phyloP scores from a whole-genome alignment of 2,113 vertebrate genomes.

The Carassius carassius region DNA sequence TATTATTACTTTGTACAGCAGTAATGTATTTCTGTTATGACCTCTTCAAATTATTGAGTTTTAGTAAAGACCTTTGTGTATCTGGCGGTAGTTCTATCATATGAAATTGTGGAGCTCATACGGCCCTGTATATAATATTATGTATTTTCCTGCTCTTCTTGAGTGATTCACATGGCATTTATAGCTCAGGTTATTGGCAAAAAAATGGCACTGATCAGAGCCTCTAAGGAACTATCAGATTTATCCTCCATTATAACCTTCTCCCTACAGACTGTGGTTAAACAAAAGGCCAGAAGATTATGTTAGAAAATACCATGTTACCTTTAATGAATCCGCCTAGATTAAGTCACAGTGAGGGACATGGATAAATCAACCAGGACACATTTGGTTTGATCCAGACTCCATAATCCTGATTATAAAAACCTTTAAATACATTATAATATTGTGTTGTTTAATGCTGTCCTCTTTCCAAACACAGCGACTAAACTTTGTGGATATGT shows the following conservation, averaged over 20 bases:
- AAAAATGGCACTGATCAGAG: neutral
- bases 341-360: neutral
- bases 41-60: no score
- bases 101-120: no score
- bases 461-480: neutral
- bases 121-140: neutral
- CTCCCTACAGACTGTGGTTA: conserved; percentile 1
- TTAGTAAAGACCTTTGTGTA: no score
- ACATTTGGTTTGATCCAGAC: conserved; percentile 1
- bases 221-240: conserved; percentile 15
- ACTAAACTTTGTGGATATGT: conserved; percentile 3
- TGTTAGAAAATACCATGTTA: conserved; percentile 14
- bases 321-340: neutral
- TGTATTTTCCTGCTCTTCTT: neutral
- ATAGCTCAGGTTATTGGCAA: neutral
- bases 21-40: no score
- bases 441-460: conserved; percentile 14
- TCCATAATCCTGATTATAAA: neutral
- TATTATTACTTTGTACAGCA: no score
- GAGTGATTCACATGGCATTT: neutral
- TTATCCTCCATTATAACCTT: conserved; percentile 11
- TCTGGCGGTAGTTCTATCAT: no score
- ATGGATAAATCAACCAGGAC: conserved; percentile 3
- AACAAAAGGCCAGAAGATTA: conserved; percentile 28
- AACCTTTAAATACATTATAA: neutral